phyloP scores from a whole-genome alignment of 2,888 invertebrate genomes.

The Tetramorium bicarinatum region DNA sequence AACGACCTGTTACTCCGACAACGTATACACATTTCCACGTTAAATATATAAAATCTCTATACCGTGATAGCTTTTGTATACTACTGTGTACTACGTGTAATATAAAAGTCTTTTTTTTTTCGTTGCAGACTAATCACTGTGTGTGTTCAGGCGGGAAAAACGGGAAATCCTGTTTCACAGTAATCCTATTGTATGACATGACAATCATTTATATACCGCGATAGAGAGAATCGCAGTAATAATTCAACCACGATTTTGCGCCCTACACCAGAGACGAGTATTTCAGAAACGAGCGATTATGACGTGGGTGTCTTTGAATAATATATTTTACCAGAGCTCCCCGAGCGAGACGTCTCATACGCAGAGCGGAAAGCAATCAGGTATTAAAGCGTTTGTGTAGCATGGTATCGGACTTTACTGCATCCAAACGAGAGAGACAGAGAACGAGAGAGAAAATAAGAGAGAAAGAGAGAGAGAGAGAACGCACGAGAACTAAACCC shows the following conservation, averaged over 20 bases:
- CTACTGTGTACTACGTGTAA: too few species aligned
- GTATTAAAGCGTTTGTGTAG: slow-evolving; percentile 45
- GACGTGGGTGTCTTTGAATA: slow-evolving; percentile 19
- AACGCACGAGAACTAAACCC: not conserved
- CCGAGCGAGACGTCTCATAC: slow-evolving; percentile 3
- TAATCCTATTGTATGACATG: not conserved
- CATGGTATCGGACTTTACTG: slow-evolving; percentile 25
- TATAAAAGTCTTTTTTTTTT: not conserved
- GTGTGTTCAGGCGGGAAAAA: not conserved
- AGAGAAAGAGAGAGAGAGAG: not conserved
- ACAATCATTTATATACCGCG: slow-evolving; percentile 22
- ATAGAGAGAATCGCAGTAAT: slow-evolving; percentile 35
- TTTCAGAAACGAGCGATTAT: slow-evolving; percentile 34
- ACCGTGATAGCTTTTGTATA: not conserved
- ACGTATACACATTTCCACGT: not conserved
- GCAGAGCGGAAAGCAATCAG: slow-evolving; percentile 33
- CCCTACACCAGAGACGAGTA: slow-evolving; percentile 1
- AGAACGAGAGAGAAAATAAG: not conserved
- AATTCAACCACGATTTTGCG: slow-evolving; percentile 28
- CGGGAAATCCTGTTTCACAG: slow-evolving; percentile 10
- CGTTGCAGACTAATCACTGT: not conserved
- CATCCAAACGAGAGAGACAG: not conserved
- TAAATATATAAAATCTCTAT: slow-evolving; percentile 10
- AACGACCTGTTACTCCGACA: not conserved
- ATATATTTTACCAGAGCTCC: slow-evolving; percentile 41